Evolutionary conservation across 2,113 vertebrate species (phyloP), one percentile per base, ranked within the genome.

Genomic region (Anguilla japonica): DNA sequence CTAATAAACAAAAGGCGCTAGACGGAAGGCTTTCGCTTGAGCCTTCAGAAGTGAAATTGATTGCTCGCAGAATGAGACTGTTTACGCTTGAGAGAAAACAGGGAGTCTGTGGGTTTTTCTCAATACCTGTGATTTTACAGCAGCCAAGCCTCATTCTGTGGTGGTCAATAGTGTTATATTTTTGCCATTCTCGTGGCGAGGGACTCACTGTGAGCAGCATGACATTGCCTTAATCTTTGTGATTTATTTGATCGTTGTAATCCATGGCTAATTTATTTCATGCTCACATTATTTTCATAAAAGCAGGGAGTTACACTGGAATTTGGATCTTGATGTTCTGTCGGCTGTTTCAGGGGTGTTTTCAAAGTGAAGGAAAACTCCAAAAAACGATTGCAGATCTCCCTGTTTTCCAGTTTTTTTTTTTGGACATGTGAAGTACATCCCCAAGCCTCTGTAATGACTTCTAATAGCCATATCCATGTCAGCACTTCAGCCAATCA

Each of bases 381-480:
- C n/a, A 34, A 2, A 20, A n/a, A 75, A 75, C 0, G 71, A 75
- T 29, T 75, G 16, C n/a, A 11, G 71, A 75, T 34, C 34, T 34
- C 34, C 34, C 34, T 34, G 34, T 34, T 34, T 34, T 34, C 34
- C 34, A 34, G 34, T 34, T 34, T 34, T 34, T 34, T 34, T 75
- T 6, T 75, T 75, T 75, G 71, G 71, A 75, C 26, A 14, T 75
- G 26, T 34, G 26, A n/a, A 22, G 5, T 75, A 2, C 71, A 75
- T 75, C 34, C n/a, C n/a, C 26, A 75, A 34, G 71, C n/a, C 83
- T 78, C 81, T n/a, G 63, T 75, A 85, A 46, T n/a, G 78, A 53
- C n/a, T 29, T 39, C 50, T 78, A 11, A 79, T 79, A 53, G 39
- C 43, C 16, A 53, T 53, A 85, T 85, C 84, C 67, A 8, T 79